Conservation (phyloP, 2,888 invertebrate species). For the Epistrophella euchroma region DNA sequence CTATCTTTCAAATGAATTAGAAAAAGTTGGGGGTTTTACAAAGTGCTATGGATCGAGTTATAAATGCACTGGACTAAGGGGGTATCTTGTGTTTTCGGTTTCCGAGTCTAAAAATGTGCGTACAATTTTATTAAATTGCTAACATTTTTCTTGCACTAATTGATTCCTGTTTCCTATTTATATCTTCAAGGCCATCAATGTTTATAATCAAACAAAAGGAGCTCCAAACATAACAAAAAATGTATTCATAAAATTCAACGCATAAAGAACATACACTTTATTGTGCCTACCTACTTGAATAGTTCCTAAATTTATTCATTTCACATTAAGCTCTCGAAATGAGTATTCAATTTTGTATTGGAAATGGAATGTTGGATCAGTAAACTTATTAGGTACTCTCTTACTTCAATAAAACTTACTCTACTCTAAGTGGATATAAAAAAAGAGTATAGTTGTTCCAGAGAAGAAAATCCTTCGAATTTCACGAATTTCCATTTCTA, state of each 20-base stretch:
- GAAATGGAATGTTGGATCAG: constrained; percentile 48
- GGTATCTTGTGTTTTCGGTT: no score
- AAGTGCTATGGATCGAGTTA: no score
- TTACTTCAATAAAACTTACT: constrained; percentile 3
- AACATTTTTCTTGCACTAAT: no score
- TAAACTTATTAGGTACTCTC: constrained; percentile 18
- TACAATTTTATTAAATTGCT: no score
- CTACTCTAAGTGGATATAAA: background rate
- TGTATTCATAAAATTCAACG: background rate
- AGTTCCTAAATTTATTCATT: constrained; percentile 53
- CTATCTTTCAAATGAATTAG: no score
- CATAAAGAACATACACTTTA: background rate
- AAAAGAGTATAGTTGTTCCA: constrained; percentile 30
- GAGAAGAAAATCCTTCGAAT: constrained; percentile 51
- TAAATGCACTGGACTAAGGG: no score
- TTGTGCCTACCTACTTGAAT: background rate
- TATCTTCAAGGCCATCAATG: background rate
- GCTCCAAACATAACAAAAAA: background rate
- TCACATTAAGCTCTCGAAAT: constrained; percentile 39
- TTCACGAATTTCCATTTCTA: constrained; percentile 66
- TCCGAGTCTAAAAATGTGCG: no score
- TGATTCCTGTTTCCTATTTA: background rate
- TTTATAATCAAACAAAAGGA: background rate
- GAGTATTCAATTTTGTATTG: constrained; percentile 47
- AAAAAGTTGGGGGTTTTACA: no score